phyloP scores from a whole-genome alignment of 2,797 vertebrate species.

The Microctenopoma lineatum region DNA sequence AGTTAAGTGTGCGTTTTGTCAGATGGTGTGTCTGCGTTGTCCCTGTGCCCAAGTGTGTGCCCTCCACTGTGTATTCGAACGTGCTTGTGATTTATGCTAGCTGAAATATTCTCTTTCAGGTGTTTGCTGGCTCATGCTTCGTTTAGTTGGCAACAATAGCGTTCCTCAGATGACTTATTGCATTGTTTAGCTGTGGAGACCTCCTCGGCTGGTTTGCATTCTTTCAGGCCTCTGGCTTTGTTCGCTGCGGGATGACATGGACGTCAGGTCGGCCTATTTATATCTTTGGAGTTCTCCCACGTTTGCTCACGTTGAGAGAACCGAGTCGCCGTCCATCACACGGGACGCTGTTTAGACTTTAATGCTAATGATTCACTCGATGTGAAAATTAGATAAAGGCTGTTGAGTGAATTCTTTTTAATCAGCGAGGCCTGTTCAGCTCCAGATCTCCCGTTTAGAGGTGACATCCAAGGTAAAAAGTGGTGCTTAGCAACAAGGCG shows the following conservation, averaged over 20 bases:
- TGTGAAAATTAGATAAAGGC: constrained; percentile 55
- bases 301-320: constrained; percentile 33
- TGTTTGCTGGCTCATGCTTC: constrained; percentile 39
- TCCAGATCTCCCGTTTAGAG: constrained; percentile 19
- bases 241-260: constrained; percentile 37
- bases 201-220: constrained; percentile 55
- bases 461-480: constrained; percentile 44
- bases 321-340: constrained; percentile 31
- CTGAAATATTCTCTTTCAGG: constrained; percentile 10
- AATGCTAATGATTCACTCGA: constrained; percentile 37
- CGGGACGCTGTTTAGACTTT: constrained; percentile 27
- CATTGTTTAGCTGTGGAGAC: constrained; percentile 53
- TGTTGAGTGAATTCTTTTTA: constrained; percentile 41
- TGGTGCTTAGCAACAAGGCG: constrained; percentile 41
- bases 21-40: too few species aligned
- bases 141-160: constrained; percentile 23
- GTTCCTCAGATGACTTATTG: constrained; percentile 55
- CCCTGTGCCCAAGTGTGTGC: neutral
- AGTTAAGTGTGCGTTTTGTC: too few species aligned
- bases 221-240: constrained; percentile 39
- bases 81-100: constrained; percentile 33
- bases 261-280: constrained; percentile 43
- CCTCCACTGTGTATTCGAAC: constrained; percentile 1
- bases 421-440: constrained; percentile 42
- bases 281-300: constrained; percentile 26